Evolutionary conservation across 2,888 invertebrate genomes (phyloP).

Genomic region (Cerceris rybyensis): DNA sequence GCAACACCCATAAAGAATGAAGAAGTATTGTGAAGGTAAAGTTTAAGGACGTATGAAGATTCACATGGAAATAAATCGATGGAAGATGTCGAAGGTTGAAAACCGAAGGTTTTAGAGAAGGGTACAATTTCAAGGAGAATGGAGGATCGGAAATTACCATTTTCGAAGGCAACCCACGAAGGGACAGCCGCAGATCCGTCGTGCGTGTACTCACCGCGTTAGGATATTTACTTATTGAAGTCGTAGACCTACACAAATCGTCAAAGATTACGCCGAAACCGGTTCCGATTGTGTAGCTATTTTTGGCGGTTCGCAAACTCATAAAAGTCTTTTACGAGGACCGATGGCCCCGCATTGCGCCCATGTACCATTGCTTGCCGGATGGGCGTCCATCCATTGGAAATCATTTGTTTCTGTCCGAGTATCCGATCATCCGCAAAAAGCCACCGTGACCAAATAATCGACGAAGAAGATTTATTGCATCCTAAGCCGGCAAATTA

Average conservation of each 20-base stretch:
- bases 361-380: slow-evolving; percentile 2
- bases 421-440: not conserved
- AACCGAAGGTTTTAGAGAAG: not conserved
- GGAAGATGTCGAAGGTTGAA: too few species aligned
- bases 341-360: slow-evolving; percentile 43
- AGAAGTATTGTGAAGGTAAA: too few species aligned
- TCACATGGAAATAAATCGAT: too few species aligned
- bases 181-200: slow-evolving; percentile 36
- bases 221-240: slow-evolving; percentile 50
- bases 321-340: slow-evolving; percentile 65
- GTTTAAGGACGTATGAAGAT: too few species aligned
- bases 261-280: slow-evolving; percentile 60
- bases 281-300: slow-evolving; percentile 69
- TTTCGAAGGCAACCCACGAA: slow-evolving; percentile 13
- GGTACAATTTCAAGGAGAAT: not conserved
- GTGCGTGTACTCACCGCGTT: slow-evolving; percentile 14
- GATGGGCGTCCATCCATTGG: slow-evolving; percentile 18
- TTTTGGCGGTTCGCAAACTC: slow-evolving; percentile 68
- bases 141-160: not conserved
- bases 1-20: too few species aligned
- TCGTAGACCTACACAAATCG: slow-evolving; percentile 60
- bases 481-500: not conserved
- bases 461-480: not conserved
- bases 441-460: not conserved
- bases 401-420: slow-evolving; percentile 18